Base-by-base conservation (phyloP, 2,113 vertebrate genomes). In the Connochaetes taurinus region DNA sequence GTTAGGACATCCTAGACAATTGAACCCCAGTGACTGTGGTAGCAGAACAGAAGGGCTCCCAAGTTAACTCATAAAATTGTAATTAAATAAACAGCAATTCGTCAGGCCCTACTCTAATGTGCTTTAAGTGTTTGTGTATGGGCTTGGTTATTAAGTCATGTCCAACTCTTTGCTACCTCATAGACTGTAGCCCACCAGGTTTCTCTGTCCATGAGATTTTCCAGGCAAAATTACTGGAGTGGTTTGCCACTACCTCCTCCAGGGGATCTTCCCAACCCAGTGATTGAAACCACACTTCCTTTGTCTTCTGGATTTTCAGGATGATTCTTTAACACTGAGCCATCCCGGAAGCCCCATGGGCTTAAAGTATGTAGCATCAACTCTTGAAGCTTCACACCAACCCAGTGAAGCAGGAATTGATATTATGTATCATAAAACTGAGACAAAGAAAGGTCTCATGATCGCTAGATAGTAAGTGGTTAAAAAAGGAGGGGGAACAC, bases 401-500 rank as follows among this genome's bases (percentile, higher is more conserved):
- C 1, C 4, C 53, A 92, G 2, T 21, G 1, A 86, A 45, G n/a
- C 55, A 11, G 7, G 1, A 25, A 33, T 15, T 91, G 45, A 82
- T 57, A 64, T 53, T 53, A 25, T 21, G 12, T 27, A 36, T 71
- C 17, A 58, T 36, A 21, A 33, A 62, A 87, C 43, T 11, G 31
- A 86, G 0, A n/a, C 7, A 64, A 50, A 87, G 23, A 53, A 88
- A 60, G 7, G 6, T 88, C 15, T 52, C 11, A 36, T 40, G 2
- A 2, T 60, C 2, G 8, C 7, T 86, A 45, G 9, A 27, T 17
- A 60, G 15, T 74, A 76, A 78, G 4, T 33, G 2, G 2, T 90
- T 40, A 13, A 74, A 74, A 40, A 23, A 58, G 2, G 1, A 6
- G 0, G 6, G 2, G 12, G 27, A 29, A 29, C 7, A 40, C 4